Conservation (phyloP, 2,113 vertebrate species). For the Oreochromis aureus region DNA sequence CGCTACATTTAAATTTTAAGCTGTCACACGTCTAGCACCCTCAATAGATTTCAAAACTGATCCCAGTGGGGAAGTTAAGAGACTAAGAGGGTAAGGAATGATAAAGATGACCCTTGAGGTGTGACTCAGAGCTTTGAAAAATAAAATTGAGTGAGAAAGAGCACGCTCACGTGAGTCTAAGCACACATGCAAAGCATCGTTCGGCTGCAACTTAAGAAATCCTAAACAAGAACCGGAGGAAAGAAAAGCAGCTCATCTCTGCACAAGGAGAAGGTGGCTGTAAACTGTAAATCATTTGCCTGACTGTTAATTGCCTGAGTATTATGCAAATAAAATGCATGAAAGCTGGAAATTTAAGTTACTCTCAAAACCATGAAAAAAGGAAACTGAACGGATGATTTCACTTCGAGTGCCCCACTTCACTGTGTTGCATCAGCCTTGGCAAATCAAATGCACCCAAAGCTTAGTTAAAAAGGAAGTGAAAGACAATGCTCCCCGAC, state of each 20-base stretch:
- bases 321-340: background rate
- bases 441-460: constrained; percentile 13
- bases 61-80: background rate
- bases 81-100: background rate
- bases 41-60: background rate
- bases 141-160: background rate
- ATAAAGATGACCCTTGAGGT: constrained; percentile 2
- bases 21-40: background rate
- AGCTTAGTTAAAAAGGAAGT: background rate
- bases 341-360: background rate
- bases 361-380: background rate
- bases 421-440: background rate
- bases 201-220: background rate
- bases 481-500: background rate
- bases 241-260: background rate
- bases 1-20: background rate
- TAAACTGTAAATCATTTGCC: background rate
- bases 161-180: background rate
- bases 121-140: constrained; percentile 8
- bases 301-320: background rate
- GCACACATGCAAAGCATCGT: background rate
- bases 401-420: background rate
- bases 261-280: background rate
- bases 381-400: background rate
- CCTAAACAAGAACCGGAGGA: background rate